phyloP scores from a whole-genome alignment of 2,888 invertebrate species.

The Himalopsyche kuldschensis region DNA sequence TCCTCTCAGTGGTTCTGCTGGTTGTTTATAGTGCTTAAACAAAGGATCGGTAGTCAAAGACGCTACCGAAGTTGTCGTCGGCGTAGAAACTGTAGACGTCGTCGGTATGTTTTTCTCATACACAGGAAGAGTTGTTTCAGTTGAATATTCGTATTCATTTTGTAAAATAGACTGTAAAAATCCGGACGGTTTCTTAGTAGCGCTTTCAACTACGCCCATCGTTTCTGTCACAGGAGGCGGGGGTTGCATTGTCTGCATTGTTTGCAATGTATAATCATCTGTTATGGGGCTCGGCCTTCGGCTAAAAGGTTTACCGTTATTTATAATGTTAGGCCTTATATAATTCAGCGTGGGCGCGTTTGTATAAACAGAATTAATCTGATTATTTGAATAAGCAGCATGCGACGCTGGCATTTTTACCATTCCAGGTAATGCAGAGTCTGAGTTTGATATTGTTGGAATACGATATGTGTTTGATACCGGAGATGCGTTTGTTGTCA shows the following conservation, averaged over 20 bases:
- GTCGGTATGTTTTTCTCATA: constrained; percentile 40
- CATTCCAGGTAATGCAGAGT: constrained; percentile 39
- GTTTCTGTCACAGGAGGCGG: constrained; percentile 50
- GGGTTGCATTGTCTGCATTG: constrained; percentile 66
- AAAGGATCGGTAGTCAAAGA: constrained; percentile 63
- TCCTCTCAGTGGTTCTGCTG: constrained; percentile 61
- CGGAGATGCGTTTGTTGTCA: constrained; percentile 20
- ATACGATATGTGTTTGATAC: background rate
- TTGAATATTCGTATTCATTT: constrained; percentile 36
- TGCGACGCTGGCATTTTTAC: constrained; percentile 41
- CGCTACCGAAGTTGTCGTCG: constrained; percentile 55
- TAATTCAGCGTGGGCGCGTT: background rate
- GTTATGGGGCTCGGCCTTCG: constrained; percentile 41
- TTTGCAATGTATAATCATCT: constrained; percentile 49
- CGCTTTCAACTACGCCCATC: constrained; percentile 18
- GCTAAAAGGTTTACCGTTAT: constrained; percentile 37
- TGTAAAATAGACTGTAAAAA: constrained; percentile 34
- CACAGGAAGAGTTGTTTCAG: constrained; percentile 39
- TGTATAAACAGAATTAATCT: constrained; percentile 36
- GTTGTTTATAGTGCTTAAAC: constrained; percentile 65
- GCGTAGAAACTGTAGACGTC: constrained; percentile 49
- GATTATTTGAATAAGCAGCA: constrained; percentile 23
- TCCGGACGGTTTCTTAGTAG: constrained; percentile 29
- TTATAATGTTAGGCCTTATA: constrained; percentile 14
- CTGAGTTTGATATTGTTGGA: constrained; percentile 42